Percentiles rank a stretch among this genome's conserved stretches.
phyloP scores from a whole-genome alignment of 2,797 vertebrate genomes.

The Semaprochilodus insignis region DNA sequence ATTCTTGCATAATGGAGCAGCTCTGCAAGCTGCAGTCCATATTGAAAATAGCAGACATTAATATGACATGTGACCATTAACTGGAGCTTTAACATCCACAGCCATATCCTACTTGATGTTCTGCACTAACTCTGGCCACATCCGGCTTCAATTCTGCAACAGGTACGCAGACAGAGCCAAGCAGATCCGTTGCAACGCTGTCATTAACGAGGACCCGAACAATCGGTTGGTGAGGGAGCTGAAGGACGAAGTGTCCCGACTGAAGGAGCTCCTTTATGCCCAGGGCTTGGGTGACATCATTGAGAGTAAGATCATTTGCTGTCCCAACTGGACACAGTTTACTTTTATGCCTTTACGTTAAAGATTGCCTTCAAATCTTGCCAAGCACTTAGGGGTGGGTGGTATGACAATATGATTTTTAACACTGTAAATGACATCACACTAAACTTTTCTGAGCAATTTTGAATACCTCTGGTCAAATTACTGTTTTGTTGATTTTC shows the following conservation, averaged over 20 bases:
- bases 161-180: constrained; percentile 93
- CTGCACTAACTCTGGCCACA: constrained; percentile 4
- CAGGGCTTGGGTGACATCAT: constrained; percentile 98
- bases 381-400: not conserved
- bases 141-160: constrained; percentile 12
- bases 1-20: not conserved
- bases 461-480: no score
- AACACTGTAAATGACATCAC: not conserved
- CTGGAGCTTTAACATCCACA: not conserved
- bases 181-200: constrained; percentile 91
- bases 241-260: constrained; percentile 94
- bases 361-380: not conserved
- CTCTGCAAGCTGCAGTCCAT: not conserved
- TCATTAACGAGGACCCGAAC: constrained; percentile 98
- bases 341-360: not conserved
- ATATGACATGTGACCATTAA: not conserved
- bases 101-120: not conserved
- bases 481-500: no score
- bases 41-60: not conserved
- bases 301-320: constrained; percentile 86
- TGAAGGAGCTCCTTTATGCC: constrained; percentile 90
- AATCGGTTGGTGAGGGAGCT: constrained; percentile 95
- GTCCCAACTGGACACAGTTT: constrained; percentile 2
- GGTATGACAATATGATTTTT: not conserved
- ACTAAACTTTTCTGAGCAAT: not conserved